Evolutionary conservation across 2,113 vertebrate species (phyloP).

Genomic region (Pipa parva): DNA sequence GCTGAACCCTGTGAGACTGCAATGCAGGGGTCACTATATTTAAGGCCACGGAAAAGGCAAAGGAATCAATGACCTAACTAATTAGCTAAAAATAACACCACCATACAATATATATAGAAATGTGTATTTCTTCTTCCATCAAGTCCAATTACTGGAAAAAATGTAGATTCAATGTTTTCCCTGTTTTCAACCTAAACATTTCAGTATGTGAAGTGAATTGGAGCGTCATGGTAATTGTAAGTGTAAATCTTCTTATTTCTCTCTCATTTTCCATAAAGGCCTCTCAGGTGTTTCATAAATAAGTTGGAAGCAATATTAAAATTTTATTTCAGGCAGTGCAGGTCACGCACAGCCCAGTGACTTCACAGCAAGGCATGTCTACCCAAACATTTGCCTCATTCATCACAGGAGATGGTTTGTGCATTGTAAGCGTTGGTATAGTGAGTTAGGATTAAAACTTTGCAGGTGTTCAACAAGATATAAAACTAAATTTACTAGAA

Average conservation of each 20-base stretch:
- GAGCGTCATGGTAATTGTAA: constrained; percentile 61
- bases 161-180: no score
- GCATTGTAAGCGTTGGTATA: constrained; percentile 44
- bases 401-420: constrained; percentile 54
- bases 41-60: no score
- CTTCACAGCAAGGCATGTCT: constrained; percentile 71
- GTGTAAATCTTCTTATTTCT: constrained; percentile 65
- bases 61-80: no score
- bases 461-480: background rate
- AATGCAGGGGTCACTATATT: no score
- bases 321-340: constrained; percentile 69
- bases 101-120: no score
- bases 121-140: no score
- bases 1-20: no score
- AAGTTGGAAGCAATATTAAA: constrained; percentile 72
- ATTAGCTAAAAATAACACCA: no score
- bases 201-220: no score
- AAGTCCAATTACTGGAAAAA: no score
- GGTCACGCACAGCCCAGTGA: constrained; percentile 62
- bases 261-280: constrained; percentile 51
- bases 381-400: constrained; percentile 64
- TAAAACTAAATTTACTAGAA: no score
- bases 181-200: no score
- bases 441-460: constrained; percentile 39
- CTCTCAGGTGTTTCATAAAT: constrained; percentile 65